Conservation (phyloP, 2,113 vertebrate species). For the Pagrus major region DNA sequence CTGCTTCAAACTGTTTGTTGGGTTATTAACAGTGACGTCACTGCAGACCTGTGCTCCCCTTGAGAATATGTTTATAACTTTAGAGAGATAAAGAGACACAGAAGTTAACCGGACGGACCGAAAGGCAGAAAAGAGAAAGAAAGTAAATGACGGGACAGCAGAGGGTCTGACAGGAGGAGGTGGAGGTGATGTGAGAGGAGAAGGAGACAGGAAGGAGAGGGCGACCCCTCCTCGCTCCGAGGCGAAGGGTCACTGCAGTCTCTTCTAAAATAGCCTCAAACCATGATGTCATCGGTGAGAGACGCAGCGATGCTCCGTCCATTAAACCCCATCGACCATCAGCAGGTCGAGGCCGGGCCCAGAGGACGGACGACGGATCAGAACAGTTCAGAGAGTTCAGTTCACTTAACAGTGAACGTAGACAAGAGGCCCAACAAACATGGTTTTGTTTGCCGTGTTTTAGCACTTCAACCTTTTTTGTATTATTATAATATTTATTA, state of each 20-base stretch:
- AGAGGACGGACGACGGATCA: not conserved
- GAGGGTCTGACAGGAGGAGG: not conserved
- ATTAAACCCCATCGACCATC: conserved; percentile 56
- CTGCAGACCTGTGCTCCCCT: not conserved
- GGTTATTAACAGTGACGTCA: not conserved
- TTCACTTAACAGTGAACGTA: no score
- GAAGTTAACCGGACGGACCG: not conserved
- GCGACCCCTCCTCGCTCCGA: conserved; percentile 60
- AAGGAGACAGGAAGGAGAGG: conserved; percentile 40
- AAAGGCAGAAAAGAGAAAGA: not conserved
- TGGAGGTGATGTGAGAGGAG: conserved; percentile 40
- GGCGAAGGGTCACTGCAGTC: conserved; percentile 64
- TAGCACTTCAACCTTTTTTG: no score
- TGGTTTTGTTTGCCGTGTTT: no score
- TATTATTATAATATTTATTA: no score
- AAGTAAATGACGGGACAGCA: not conserved
- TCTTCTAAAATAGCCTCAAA: conserved; percentile 69
- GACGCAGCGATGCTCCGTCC: conserved; percentile 39
- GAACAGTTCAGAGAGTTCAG: not conserved
- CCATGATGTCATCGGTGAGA: conserved; percentile 65
- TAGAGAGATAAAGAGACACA: not conserved
- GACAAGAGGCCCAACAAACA: no score
- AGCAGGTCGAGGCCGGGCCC: conserved; percentile 26
- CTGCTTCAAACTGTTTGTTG: no score
- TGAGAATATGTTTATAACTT: not conserved